Conservation (phyloP, 1,140 invertebrate species). For the Lepidurus packardi region DNA sequence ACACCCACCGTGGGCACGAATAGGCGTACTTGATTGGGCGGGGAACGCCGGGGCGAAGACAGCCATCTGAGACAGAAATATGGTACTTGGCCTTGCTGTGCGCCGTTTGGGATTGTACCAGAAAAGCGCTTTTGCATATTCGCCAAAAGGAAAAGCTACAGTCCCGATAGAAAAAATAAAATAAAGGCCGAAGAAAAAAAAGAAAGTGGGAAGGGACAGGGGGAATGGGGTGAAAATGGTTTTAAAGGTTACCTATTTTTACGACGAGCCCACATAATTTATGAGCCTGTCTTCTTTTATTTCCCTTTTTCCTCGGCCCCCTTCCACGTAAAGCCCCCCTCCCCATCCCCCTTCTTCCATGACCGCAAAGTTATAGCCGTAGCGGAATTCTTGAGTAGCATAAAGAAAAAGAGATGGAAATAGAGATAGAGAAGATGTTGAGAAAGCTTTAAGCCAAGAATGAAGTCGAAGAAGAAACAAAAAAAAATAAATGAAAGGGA, state of each 20-base stretch:
- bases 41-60: background rate
- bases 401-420: conserved; percentile 18
- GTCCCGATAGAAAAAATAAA: background rate
- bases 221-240: conserved; percentile 14
- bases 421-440: conserved; percentile 15
- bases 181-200: background rate
- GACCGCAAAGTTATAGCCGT: conserved; percentile 21
- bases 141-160: background rate
- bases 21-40: background rate
- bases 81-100: background rate
- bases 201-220: background rate
- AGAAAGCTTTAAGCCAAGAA: background rate
- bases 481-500: background rate
- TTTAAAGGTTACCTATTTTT: conserved; percentile 22
- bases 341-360: background rate
- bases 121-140: background rate
- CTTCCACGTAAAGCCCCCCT: background rate
- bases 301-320: background rate
- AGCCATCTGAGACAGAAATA: conserved; percentile 15
- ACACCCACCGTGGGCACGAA: background rate
- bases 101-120: background rate
- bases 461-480: background rate
- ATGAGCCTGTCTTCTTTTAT: conserved; percentile 15
- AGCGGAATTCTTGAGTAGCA: conserved; percentile 19
- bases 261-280: conserved; percentile 12